Evolutionary conservation across 2,888 invertebrate genomes (phyloP).

Genomic region (Acronicta aceris): DNA sequence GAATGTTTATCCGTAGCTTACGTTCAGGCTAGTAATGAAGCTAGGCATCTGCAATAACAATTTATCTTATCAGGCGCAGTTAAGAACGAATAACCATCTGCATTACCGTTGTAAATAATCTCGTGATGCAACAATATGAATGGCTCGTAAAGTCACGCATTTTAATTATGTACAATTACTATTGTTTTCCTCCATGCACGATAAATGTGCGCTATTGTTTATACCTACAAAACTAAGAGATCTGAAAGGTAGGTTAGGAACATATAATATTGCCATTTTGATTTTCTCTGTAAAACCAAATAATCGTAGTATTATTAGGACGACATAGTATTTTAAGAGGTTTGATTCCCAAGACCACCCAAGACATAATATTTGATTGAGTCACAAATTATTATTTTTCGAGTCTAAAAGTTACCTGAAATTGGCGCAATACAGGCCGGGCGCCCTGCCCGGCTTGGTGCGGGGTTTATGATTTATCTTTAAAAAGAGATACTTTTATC

Average conservation of each 20-base stretch:
- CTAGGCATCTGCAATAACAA: not conserved
- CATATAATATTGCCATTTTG: not conserved
- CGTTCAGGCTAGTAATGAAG: not conserved
- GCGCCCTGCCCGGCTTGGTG: too few species aligned
- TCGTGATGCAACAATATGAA: conserved; percentile 19
- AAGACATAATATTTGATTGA: too few species aligned
- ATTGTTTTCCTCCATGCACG: conserved; percentile 43
- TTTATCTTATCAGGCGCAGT: conserved; percentile 17
- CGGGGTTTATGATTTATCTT: too few species aligned
- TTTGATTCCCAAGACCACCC: too few species aligned
- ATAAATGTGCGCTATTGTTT: conserved; percentile 40
- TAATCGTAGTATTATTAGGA: too few species aligned
- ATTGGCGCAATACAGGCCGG: too few species aligned
- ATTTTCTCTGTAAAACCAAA: too few species aligned
- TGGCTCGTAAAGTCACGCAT: conserved; percentile 42
- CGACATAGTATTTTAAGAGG: too few species aligned
- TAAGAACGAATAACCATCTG: conserved; percentile 2
- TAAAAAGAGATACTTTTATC: too few species aligned
- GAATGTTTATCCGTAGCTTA: too few species aligned
- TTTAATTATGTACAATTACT: conserved; percentile 50
- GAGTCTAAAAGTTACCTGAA: too few species aligned
- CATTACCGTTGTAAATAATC: conserved; percentile 14
- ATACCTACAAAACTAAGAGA: conserved; percentile 11
- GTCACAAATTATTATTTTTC: too few species aligned
- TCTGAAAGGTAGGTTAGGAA: conserved; percentile 4